Evolutionary conservation across 2,888 invertebrate genomes (phyloP).

Genomic region (Diarsia mendica): DNA sequence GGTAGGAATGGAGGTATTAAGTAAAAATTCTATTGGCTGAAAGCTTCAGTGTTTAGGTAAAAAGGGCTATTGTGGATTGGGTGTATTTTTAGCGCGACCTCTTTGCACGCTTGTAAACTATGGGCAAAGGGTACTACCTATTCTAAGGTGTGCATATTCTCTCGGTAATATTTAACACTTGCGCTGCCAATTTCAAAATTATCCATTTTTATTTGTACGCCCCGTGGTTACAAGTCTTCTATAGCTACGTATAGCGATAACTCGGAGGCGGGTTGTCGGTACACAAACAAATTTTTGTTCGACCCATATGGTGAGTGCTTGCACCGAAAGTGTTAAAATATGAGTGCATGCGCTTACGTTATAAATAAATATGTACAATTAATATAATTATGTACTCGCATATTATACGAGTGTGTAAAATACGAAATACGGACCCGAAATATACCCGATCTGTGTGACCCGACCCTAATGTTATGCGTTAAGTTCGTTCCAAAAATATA

Average conservation of each 20-base stretch:
- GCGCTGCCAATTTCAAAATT: too few species aligned
- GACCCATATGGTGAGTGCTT: too few species aligned
- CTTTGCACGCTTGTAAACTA: not conserved
- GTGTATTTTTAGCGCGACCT: slow-evolving; percentile 1
- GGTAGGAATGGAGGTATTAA: slow-evolving; percentile 5
- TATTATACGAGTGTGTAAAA: not conserved
- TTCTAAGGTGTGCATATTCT: not conserved
- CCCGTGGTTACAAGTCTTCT: too few species aligned
- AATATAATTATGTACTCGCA: not conserved
- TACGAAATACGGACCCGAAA: not conserved
- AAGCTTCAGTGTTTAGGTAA: slow-evolving; percentile 19
- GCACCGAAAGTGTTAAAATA: not conserved
- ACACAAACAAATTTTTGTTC: too few species aligned
- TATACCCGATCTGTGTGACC: not conserved
- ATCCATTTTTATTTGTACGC: too few species aligned
- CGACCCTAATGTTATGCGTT: not conserved
- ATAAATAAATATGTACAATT: not conserved
- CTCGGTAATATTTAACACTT: not conserved
- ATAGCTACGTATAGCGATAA: too few species aligned
- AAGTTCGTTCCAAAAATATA: slow-evolving; percentile 9
- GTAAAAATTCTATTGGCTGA: slow-evolving; percentile 8
- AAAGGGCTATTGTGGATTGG: not conserved
- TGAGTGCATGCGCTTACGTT: not conserved
- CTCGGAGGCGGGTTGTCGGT: too few species aligned
- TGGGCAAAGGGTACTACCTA: not conserved